These are phyloP conservation scores for Bufotes viridis DNA, from an alignment of 2,797 vertebrate species.

Conservation along the genomic window DNA sequence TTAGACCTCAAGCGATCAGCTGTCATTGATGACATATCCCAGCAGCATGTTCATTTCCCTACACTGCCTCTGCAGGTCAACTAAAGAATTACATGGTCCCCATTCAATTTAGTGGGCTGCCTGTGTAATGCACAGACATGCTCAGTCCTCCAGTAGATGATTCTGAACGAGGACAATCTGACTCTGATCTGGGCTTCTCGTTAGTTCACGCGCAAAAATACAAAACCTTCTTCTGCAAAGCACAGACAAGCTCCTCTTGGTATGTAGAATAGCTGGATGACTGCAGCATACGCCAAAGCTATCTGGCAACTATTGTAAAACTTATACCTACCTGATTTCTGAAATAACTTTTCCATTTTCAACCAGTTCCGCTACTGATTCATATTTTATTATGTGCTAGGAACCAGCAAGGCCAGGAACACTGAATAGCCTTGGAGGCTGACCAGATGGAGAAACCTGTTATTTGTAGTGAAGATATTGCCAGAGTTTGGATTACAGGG, in stretches of 20 bases:
- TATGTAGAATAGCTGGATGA: neutral
- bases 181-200: too few relatives aligned
- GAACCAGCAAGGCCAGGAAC: slow-evolving; percentile 3
- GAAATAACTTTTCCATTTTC: slow-evolving; percentile 19
- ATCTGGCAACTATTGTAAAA: neutral
- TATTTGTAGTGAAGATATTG: neutral
- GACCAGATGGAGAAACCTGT: slow-evolving; percentile 16
- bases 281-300: neutral
- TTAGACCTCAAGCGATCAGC: too few relatives aligned
- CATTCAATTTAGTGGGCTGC: too few relatives aligned
- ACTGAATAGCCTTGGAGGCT: slow-evolving; percentile 3
- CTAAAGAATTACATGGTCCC: too few relatives aligned
- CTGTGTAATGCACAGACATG: too few relatives aligned
- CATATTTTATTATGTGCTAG: slow-evolving; percentile 8
- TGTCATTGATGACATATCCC: too few relatives aligned
- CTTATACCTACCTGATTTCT: neutral
- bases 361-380: slow-evolving; percentile 19
- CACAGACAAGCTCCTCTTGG: neutral
- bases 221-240: too few relatives aligned
- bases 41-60: too few relatives aligned
- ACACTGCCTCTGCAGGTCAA: too few relatives aligned
- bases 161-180: too few relatives aligned
- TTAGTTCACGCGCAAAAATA: too few relatives aligned
- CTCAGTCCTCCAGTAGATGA: too few relatives aligned
- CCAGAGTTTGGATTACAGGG: neutral